phyloP scores from a whole-genome alignment of 2,113 vertebrate genomes.

The Galbula dea region DNA sequence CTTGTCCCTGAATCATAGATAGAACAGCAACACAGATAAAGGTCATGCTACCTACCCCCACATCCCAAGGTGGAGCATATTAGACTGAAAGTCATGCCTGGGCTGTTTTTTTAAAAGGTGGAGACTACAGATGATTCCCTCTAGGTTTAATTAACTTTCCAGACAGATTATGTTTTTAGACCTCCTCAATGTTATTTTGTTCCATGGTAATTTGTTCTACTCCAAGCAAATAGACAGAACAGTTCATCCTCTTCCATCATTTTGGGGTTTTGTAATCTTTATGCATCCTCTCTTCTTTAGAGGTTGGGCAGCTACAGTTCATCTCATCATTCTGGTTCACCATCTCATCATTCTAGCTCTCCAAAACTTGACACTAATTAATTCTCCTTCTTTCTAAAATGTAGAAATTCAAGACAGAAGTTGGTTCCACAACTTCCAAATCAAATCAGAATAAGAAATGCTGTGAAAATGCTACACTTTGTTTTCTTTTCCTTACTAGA shows the following conservation, averaged over 20 bases:
- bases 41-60: rapidly evolving
- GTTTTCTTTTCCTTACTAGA: not conserved
- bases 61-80: not conserved
- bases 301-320: not conserved
- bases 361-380: not conserved
- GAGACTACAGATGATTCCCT: not conserved
- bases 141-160: not conserved
- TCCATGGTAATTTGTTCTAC: not conserved
- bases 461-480: not conserved
- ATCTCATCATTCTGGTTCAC: not conserved
- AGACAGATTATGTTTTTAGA: not conserved
- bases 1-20: not conserved
- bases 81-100: not conserved
- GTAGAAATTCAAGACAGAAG: not conserved
- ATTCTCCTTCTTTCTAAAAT: not conserved
- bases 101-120: not conserved
- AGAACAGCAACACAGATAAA: not conserved
- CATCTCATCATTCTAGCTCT: no score
- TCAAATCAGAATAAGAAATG: not conserved
- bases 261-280: not conserved
- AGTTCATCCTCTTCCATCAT: rapidly evolving
- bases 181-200: not conserved
- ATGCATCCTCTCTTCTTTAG: not conserved
- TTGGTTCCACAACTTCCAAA: not conserved
- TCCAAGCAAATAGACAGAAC: not conserved